Conservation (phyloP, 2,113 vertebrate species). For the Burhinus bistriatus region DNA sequence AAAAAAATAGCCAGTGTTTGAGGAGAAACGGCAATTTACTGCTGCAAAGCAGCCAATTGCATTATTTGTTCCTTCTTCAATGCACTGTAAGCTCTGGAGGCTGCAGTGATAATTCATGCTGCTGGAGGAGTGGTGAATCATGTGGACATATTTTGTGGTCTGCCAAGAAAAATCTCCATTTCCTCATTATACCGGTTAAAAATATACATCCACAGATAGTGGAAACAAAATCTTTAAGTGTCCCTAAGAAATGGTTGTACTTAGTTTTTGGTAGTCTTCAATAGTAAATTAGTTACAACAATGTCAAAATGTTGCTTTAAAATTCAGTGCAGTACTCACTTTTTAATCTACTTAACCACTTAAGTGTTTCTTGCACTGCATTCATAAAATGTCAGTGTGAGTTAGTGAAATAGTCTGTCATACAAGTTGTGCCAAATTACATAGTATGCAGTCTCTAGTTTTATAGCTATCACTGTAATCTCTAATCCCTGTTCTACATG, state of each 20-base stretch:
- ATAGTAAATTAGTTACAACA: not conserved
- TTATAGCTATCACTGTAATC: not conserved
- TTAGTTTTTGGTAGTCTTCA: not conserved
- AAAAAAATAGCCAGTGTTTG: not conserved
- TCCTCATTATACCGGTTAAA: not conserved
- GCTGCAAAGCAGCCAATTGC: not conserved
- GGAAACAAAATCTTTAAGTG: not conserved
- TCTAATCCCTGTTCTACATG: too few relatives aligned
- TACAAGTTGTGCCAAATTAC: not conserved
- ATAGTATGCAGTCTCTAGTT: rapidly evolving
- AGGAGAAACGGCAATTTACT: not conserved
- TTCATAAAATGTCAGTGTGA: not conserved
- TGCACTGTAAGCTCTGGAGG: too few relatives aligned
- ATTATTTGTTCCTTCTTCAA: not conserved
- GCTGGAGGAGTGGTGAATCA: not conserved
- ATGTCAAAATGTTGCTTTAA: not conserved
- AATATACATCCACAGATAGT: not conserved
- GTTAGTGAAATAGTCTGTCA: not conserved
- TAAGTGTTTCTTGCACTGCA: not conserved
- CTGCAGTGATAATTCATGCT: not conserved
- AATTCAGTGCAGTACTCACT: not conserved
- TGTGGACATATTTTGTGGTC: not conserved
- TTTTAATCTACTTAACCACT: not conserved
- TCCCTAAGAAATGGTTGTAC: not conserved
- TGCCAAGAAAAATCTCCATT: not conserved